Conservation (phyloP, 1,140 invertebrate species). For the Hylyphantes graminicola region DNA sequence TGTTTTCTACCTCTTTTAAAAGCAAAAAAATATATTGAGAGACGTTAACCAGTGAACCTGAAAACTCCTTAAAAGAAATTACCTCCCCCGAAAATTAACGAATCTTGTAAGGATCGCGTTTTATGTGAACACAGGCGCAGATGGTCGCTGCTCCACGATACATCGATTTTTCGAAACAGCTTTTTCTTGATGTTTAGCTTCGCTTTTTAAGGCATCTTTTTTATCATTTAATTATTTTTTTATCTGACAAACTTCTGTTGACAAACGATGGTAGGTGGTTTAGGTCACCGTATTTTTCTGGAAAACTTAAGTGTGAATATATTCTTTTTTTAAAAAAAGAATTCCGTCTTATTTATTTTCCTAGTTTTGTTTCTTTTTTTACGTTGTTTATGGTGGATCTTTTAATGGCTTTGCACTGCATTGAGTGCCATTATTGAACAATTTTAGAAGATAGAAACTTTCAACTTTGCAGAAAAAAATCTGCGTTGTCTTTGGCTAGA, state of each 20-base stretch:
- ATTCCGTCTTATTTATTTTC: not conserved
- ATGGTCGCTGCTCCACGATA: conserved; percentile 19
- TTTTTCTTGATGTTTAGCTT: conserved; percentile 2
- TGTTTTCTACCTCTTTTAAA: too few relatives aligned
- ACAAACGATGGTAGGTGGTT: conserved; percentile 43
- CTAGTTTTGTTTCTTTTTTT: not conserved
- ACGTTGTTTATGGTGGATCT: conserved; percentile 28
- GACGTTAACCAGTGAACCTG: too few relatives aligned
- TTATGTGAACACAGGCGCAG: conserved; percentile 7
- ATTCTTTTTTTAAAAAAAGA: conserved; percentile 5
- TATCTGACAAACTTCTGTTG: conserved; percentile 12
- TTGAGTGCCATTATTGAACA: not conserved
- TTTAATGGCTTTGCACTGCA: conserved; percentile 16
- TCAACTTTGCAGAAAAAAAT: too few relatives aligned
- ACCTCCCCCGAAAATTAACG: conserved; percentile 31
- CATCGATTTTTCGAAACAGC: conserved; percentile 33
- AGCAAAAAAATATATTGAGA: too few relatives aligned
- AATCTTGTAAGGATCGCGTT: conserved; percentile 7
- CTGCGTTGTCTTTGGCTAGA: too few relatives aligned
- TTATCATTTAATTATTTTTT: conserved; percentile 28
- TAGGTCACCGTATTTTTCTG: conserved; percentile 15
- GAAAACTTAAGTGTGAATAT: conserved; percentile 18
- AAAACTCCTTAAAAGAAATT: not conserved
- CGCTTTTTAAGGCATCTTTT: conserved; percentile 29
- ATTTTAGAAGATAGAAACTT: too few relatives aligned